These are phyloP conservation scores for Drosophila anomalipes DNA, from an alignment of 2,888 invertebrate genomes.

Conservation along the genomic window DNA sequence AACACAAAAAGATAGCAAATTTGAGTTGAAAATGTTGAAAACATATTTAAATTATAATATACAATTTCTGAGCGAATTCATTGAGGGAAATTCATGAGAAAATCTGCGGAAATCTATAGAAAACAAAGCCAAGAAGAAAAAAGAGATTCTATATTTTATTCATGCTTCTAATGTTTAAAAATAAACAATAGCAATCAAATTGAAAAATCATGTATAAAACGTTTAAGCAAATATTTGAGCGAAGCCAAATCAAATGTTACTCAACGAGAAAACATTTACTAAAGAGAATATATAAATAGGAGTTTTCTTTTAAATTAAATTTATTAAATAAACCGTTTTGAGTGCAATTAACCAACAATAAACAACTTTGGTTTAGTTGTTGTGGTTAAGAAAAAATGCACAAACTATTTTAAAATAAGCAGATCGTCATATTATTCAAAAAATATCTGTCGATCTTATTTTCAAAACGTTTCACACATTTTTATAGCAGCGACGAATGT, in stretches of 20 bases:
- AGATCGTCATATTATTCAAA: too few species aligned
- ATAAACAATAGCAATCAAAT: background rate
- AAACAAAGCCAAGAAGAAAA: background rate
- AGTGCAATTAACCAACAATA: background rate
- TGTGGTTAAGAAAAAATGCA: background rate
- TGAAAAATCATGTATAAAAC: background rate
- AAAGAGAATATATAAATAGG: background rate
- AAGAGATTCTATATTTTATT: background rate
- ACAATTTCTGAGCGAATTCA: background rate
- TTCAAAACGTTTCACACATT: background rate
- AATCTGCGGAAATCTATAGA: background rate
- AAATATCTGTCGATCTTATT: background rate
- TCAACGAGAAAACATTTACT: background rate
- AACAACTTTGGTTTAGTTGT: too few species aligned
- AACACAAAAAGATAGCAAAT: background rate
- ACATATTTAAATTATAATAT: background rate
- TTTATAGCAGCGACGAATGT: background rate
- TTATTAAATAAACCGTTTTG: background rate
- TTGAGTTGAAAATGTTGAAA: slow-evolving; percentile 1
- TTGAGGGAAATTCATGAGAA: background rate
- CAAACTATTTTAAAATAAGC: background rate
- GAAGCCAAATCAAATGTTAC: background rate
- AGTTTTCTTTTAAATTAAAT: background rate
- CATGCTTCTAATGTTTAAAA: background rate
- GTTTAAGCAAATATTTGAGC: background rate